Percentiles rank a stretch among this genome's conserved stretches.
phyloP scores from a whole-genome alignment of 2,888 invertebrate genomes.

The Agrochola lota region DNA sequence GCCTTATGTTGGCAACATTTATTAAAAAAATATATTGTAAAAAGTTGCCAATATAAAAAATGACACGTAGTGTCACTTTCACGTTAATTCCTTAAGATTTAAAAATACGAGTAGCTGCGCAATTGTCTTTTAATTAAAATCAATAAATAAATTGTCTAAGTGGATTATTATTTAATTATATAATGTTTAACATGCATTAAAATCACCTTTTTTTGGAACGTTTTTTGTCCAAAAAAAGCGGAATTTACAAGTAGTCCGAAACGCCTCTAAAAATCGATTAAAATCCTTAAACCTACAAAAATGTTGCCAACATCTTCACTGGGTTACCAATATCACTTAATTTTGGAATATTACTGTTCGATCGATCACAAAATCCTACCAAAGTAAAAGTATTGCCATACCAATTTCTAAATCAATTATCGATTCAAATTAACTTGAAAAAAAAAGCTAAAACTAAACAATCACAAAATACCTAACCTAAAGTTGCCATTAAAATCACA shows the following conservation, averaged over 20 bases:
- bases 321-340: conserved; percentile 57
- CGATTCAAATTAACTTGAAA: conserved; percentile 32
- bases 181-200: conserved; percentile 14
- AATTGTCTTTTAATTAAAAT: conserved; percentile 27
- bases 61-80: conserved; percentile 44
- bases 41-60: conserved; percentile 57
- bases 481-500: conserved; percentile 46
- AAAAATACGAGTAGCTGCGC: conserved; percentile 21
- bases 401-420: conserved; percentile 39
- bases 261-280: conserved; percentile 6
- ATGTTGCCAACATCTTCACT: conserved; percentile 64
- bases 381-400: conserved; percentile 59
- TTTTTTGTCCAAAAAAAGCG: background rate
- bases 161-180: conserved; percentile 5
- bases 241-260: background rate
- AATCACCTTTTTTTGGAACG: background rate
- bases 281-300: conserved; percentile 44
- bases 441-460: conserved; percentile 26
- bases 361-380: conserved; percentile 61
- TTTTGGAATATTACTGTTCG: conserved; percentile 62
- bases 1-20: conserved; percentile 66
- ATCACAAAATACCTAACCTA: conserved; percentile 57
- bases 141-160: conserved; percentile 54
- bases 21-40: conserved; percentile 43
- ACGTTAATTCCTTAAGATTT: conserved; percentile 27